Evolutionary conservation across 1,140 invertebrate species (phyloP).

Genomic region (Penaeus indicus): DNA sequence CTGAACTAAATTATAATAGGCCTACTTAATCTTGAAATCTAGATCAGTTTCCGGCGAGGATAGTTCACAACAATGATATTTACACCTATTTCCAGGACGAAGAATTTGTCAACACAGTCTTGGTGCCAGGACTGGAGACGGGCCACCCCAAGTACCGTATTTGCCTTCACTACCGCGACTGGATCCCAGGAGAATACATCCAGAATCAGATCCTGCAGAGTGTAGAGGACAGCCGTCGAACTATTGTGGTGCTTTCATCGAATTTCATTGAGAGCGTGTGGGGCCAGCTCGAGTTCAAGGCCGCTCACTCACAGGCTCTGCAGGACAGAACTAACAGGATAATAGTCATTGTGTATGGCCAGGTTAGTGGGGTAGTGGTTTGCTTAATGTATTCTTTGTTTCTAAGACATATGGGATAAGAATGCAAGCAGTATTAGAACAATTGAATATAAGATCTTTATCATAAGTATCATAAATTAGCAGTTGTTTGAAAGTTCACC

Average conservation of each 20-base stretch:
- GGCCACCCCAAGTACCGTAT: conserved; percentile 70
- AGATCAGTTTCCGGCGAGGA: too few species aligned
- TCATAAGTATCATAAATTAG: too few species aligned
- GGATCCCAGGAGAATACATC: conserved; percentile 80
- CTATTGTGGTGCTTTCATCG: conserved; percentile 85
- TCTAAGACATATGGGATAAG: too few species aligned
- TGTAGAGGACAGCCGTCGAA: conserved; percentile 83
- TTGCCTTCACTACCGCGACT: conserved; percentile 89
- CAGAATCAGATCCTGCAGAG: conserved; percentile 84
- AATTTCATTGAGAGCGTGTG: conserved; percentile 87
- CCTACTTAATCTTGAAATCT: too few species aligned
- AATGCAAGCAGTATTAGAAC: too few species aligned
- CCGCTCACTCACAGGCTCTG: conserved; percentile 82
- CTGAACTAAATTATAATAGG: too few species aligned
- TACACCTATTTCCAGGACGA: conserved; percentile 75
- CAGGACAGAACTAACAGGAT: conserved; percentile 80
- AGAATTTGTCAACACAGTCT: conserved; percentile 77
- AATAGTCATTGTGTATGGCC: conserved; percentile 84
- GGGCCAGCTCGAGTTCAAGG: conserved; percentile 86
- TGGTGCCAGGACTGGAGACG: conserved; percentile 77
- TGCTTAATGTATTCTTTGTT: background rate
- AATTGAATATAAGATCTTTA: too few species aligned
- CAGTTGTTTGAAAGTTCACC: too few species aligned
- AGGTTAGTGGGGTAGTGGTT: conserved; percentile 69
- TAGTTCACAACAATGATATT: too few species aligned